These are phyloP conservation scores for Tapera naevia DNA, from an alignment of 2,797 vertebrate species.

Conservation along the genomic window DNA sequence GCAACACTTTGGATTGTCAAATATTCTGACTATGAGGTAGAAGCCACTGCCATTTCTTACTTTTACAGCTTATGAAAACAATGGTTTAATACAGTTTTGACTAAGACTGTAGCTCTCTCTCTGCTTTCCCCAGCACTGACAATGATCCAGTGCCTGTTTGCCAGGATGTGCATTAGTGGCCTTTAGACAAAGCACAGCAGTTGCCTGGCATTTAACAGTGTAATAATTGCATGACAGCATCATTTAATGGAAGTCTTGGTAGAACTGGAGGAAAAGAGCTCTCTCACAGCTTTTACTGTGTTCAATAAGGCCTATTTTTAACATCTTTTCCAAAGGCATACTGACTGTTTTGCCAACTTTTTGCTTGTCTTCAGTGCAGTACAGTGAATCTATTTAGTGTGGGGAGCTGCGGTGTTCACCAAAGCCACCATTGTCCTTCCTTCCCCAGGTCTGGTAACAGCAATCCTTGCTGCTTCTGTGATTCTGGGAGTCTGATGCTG, in stretches of 20 bases:
- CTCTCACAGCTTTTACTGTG: background rate
- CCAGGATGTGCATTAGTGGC: background rate
- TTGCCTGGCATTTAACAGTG: background rate
- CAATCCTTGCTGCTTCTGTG: background rate
- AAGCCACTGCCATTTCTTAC: background rate
- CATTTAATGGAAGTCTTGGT: background rate
- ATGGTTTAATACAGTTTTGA: background rate
- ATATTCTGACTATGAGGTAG: background rate
- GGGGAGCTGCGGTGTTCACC: background rate
- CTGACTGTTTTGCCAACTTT: background rate
- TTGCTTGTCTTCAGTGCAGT: background rate
- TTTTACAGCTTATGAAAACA: background rate
- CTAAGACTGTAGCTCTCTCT: background rate
- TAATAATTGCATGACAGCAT: background rate
- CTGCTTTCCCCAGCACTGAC: background rate
- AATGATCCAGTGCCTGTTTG: background rate
- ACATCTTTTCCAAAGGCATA: background rate
- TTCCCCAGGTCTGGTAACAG: background rate
- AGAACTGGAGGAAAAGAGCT: background rate
- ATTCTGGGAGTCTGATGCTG: background rate
- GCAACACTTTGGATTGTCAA: background rate
- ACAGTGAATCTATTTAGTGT: background rate
- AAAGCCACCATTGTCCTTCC: background rate
- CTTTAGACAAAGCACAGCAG: conserved; percentile 24
- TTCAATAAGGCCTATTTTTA: background rate